phyloP scores from a whole-genome alignment of 2,113 vertebrate species.

The Eonycteris spelaea region DNA sequence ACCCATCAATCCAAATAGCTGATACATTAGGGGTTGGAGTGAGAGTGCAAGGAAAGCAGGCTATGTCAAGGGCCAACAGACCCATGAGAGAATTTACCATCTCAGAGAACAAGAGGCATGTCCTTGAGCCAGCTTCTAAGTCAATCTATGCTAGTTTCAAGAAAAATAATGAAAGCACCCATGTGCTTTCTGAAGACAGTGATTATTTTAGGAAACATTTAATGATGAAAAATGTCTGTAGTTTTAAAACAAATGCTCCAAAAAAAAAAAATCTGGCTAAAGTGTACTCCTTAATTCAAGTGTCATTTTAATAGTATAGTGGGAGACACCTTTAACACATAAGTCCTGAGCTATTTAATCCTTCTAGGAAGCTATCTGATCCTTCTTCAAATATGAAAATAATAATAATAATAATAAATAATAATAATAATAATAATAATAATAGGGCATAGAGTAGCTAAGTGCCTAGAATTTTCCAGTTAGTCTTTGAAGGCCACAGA shows the following conservation, averaged over 20 bases:
- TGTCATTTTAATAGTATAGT: not conserved
- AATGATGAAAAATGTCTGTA: not conserved
- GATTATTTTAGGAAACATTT: not conserved
- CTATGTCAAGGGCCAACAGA: not conserved
- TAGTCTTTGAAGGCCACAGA: not conserved
- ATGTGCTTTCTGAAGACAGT: not conserved
- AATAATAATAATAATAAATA: not conserved
- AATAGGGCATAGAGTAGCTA: not conserved
- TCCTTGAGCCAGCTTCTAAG: not conserved
- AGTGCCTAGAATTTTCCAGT: not conserved
- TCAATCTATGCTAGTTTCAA: not conserved
- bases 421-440: not conserved
- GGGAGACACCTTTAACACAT: not conserved
- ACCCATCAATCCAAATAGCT: not conserved
- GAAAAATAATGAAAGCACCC: not conserved
- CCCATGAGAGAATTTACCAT: not conserved
- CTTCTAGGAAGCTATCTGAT: not conserved
- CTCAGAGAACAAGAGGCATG: not conserved
- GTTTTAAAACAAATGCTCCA: not conserved
- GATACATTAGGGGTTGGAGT: not conserved
- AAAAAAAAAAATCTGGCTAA: not conserved
- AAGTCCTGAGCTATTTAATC: not conserved
- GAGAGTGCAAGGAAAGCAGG: not conserved
- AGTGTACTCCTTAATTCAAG: not conserved
- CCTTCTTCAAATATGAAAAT: not conserved